Percentiles rank a stretch among this genome's conserved stretches.
Conservation (phyloP, 2,113 vertebrate species). For the Caranx ignobilis region DNA sequence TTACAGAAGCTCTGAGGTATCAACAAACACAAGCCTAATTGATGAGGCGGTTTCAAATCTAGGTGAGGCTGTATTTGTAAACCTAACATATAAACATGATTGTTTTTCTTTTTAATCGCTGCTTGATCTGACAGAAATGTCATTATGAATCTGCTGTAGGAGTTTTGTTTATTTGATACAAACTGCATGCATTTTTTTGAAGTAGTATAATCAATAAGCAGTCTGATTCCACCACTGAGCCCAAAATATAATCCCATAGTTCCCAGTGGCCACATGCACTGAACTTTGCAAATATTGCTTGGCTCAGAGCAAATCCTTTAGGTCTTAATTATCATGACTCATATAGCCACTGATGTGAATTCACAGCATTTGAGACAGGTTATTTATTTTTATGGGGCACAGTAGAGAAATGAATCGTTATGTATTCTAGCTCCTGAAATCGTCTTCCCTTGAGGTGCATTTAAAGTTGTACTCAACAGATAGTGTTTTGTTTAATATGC, state of each 20-base stretch:
- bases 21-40: constrained; percentile 91
- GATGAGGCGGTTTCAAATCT: constrained; percentile 95
- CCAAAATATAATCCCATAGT: constrained; percentile 22
- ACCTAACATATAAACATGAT: not conserved
- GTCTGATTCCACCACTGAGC: not conserved
- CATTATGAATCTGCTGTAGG: constrained; percentile 4
- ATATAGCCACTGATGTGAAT: not conserved
- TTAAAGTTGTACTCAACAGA: not conserved
- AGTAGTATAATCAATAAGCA: constrained; percentile 19
- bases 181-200: not conserved
- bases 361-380: not conserved
- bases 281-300: constrained; percentile 20
- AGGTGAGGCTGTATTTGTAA: constrained; percentile 81
- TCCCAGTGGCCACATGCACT: not conserved
- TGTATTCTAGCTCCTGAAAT: not conserved
- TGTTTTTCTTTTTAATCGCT: not conserved
- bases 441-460: not conserved
- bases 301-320: constrained; percentile 10
- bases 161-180: constrained; percentile 6
- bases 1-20: constrained; percentile 87
- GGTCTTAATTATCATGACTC: constrained; percentile 19
- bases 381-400: constrained; percentile 18
- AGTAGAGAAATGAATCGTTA: not conserved
- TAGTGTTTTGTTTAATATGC: not conserved
- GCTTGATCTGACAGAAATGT: not conserved